Conservation (phyloP, 2,113 vertebrate species). For the Heliornis fulica region DNA sequence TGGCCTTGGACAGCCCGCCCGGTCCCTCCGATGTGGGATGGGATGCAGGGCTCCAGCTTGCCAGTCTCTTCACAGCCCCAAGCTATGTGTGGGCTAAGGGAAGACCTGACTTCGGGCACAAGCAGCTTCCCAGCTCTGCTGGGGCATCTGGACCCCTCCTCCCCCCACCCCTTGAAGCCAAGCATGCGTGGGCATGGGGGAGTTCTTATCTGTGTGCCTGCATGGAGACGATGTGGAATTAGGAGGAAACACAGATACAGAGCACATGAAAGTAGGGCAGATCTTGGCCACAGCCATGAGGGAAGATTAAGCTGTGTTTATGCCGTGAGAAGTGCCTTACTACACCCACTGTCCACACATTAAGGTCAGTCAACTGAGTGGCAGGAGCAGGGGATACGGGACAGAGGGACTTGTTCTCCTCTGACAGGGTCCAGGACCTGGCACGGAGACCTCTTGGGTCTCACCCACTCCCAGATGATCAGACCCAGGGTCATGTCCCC, state of each 20-base stretch:
- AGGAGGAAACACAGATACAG: not conserved
- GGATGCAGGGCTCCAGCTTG: not conserved
- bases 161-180: not conserved
- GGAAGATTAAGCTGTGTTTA: not conserved
- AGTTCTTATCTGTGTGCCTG: not conserved
- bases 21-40: rapidly evolving
- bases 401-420: not conserved
- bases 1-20: rapidly evolving
- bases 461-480: not conserved
- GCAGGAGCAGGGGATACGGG: not conserved
- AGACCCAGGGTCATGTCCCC: not conserved
- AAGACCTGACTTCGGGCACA: rapidly evolving
- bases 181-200: rapidly evolving
- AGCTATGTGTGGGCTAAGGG: not conserved
- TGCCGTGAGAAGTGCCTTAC: not conserved
- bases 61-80: rapidly evolving
- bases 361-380: not conserved
- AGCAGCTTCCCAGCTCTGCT: not conserved
- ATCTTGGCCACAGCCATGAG: not conserved
- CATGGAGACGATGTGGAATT: rapidly evolving
- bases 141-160: not conserved
- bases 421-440: not conserved
- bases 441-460: not conserved
- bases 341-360: not conserved
- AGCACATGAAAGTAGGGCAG: not conserved